phyloP scores from a whole-genome alignment of 2,113 vertebrate genomes.

The Podarcis cretensis region DNA sequence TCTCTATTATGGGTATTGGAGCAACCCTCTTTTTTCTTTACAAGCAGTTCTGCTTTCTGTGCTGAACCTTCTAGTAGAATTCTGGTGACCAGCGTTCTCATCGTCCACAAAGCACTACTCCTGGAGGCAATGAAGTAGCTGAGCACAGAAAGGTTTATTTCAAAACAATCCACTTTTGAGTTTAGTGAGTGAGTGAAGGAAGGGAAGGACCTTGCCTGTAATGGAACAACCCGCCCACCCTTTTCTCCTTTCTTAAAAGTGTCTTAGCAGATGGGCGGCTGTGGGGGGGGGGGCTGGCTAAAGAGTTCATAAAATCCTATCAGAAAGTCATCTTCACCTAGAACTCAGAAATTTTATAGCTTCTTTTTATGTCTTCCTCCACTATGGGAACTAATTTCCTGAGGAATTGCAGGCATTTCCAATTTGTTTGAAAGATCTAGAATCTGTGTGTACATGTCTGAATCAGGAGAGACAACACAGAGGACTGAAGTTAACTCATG shows the following conservation, averaged over 20 bases:
- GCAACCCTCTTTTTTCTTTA: neutral
- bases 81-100: neutral
- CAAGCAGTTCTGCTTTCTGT: neutral
- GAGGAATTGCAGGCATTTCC: slow-evolving; percentile 59
- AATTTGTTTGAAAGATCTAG: slow-evolving; percentile 53
- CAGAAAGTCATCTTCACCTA: slow-evolving; percentile 65
- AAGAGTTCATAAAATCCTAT: slow-evolving; percentile 62
- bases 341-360: slow-evolving; percentile 53
- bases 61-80: neutral
- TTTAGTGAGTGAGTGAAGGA: slow-evolving; percentile 52
- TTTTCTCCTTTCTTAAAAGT: slow-evolving; percentile 21
- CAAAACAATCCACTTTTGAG: slow-evolving; percentile 36
- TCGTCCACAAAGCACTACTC: neutral
- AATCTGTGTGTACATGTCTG: slow-evolving; percentile 22
- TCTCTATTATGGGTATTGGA: neutral
- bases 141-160: no score
- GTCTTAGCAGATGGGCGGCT: slow-evolving; percentile 43
- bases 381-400: slow-evolving; percentile 56
- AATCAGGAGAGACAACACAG: slow-evolving; percentile 12
- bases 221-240: slow-evolving; percentile 46
- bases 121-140: neutral
- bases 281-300: slow-evolving; percentile 20
- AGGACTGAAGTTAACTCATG: neutral
- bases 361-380: slow-evolving; percentile 59
- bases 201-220: slow-evolving; percentile 48